These are phyloP conservation scores for Rapana venosa DNA, from an alignment of 2,888 invertebrate genomes.

Conservation along the genomic window DNA sequence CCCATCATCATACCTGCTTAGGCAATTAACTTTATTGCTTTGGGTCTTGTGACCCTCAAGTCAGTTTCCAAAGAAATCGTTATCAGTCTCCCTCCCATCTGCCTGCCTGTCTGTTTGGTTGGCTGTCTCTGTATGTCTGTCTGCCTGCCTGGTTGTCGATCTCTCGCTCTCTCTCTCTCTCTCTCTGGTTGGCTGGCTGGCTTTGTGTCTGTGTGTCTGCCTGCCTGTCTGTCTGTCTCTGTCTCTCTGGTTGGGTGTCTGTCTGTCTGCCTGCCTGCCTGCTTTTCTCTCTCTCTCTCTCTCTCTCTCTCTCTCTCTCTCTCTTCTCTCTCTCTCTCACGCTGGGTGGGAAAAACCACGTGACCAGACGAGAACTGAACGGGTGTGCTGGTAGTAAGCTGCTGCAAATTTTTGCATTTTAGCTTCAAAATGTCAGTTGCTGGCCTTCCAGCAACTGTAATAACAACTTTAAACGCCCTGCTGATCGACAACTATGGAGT, in stretches of 20 bases:
- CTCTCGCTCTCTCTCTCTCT: background rate
- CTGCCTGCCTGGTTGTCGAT: background rate
- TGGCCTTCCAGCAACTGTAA: too few species aligned
- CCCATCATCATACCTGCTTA: too few species aligned
- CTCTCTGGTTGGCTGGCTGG: background rate
- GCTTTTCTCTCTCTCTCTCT: background rate
- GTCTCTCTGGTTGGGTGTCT: background rate
- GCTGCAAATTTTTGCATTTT: too few species aligned
- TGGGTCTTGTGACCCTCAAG: background rate
- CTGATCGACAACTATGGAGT: too few species aligned
- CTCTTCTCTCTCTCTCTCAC: background rate
- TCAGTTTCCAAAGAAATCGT: background rate
- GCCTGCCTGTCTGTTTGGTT: background rate
- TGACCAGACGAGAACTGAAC: too few species aligned
- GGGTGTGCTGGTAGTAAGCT: too few species aligned
- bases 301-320: background rate
- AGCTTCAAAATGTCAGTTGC: too few species aligned
- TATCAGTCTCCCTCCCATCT: background rate
- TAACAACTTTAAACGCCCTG: too few species aligned
- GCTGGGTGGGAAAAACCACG: too few species aligned
- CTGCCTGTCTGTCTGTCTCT: background rate
- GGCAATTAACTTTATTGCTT: too few species aligned
- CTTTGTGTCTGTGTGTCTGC: background rate
- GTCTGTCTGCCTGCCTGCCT: background rate
- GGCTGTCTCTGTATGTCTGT: background rate